These are phyloP conservation scores for Sceloporus undulatus DNA, from an alignment of 2,113 vertebrate species.

Conservation along the genomic window DNA sequence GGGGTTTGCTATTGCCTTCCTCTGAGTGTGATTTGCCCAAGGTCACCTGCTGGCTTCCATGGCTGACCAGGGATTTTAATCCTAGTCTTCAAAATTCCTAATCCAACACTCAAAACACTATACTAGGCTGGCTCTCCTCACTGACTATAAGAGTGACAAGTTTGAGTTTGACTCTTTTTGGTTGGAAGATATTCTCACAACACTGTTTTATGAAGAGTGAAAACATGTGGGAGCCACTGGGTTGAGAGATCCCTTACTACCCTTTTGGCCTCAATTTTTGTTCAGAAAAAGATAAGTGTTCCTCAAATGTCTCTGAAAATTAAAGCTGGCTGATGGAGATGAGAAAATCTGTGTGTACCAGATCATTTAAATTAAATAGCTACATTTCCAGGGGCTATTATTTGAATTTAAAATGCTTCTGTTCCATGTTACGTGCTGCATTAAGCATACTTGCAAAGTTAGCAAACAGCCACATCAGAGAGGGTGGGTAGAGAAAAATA, in stretches of 20 bases:
- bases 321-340: not conserved
- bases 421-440: not conserved
- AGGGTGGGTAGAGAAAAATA: not conserved
- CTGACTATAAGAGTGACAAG: not conserved
- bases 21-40: no score
- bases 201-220: not conserved
- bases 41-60: no score
- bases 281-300: not conserved
- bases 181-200: not conserved
- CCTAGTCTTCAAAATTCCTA: no score
- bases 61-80: no score
- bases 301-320: not conserved
- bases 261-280: not conserved
- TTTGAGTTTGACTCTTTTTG: not conserved
- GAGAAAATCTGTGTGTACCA: not conserved
- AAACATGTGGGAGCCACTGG: not conserved
- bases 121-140: no score
- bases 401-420: conserved; percentile 21
- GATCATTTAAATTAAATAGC: conserved; percentile 18
- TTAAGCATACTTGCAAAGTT: conserved; percentile 8
- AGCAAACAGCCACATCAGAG: not conserved
- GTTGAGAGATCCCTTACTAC: not conserved
- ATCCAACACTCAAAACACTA: no score
- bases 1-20: no score
- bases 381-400: conserved; percentile 15